Percentiles rank a stretch among this genome's conserved stretches.
Evolutionary conservation across 2,797 vertebrate genomes (phyloP).

Genomic region (Peromyscus nudipes): DNA sequence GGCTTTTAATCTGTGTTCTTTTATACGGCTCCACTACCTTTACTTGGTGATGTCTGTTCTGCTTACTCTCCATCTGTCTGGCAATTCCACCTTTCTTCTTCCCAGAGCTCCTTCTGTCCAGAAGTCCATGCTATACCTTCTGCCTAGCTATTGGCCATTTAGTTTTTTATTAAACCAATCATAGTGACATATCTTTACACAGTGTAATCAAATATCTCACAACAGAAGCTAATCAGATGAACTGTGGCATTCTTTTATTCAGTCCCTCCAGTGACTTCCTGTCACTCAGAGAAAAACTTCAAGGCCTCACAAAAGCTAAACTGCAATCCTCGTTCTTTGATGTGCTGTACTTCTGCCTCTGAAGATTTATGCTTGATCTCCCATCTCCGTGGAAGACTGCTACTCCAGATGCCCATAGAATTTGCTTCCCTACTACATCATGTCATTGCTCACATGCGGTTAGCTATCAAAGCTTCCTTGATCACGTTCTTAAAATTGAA

Average conservation of each 20-base stretch:
- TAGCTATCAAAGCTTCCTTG: neutral
- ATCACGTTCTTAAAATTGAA: slow-evolving; percentile 27
- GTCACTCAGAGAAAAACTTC: neutral
- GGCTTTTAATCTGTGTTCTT: no score
- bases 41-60: no score
- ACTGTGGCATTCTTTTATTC: neutral
- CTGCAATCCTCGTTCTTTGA: neutral
- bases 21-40: no score
- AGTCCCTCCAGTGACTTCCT: neutral
- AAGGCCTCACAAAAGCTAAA: neutral
- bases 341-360: neutral
- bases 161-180: no score
- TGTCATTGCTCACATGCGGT: neutral
- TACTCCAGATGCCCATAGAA: neutral
- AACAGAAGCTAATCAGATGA: neutral
- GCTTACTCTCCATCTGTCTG: no score
- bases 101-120: no score
- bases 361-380: neutral
- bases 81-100: no score
- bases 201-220: no score
- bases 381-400: neutral
- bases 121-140: no score
- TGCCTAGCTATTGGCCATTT: no score
- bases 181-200: no score
- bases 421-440: neutral